Evolutionary conservation across 2,888 invertebrate species (phyloP).

Genomic region (Agrochola litura): DNA sequence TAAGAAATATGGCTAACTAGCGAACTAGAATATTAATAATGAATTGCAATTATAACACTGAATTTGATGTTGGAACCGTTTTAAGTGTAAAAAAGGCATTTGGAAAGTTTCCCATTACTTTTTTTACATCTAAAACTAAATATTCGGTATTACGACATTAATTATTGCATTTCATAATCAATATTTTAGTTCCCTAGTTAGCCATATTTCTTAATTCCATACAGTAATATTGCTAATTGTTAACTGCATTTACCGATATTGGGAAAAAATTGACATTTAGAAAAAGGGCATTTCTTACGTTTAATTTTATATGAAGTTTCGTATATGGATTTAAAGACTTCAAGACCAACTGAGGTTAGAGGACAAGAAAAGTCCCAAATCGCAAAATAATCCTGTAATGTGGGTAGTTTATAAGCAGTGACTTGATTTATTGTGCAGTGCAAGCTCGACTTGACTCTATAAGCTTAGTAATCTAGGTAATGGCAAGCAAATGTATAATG

Average conservation of each 20-base stretch:
- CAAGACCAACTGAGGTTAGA: neutral
- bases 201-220: no score
- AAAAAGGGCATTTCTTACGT: neutral
- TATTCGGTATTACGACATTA: no score
- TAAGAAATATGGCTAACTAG: no score
- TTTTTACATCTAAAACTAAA: no score
- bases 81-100: no score
- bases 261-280: neutral
- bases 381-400: neutral
- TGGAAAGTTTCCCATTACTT: no score
- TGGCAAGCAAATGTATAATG: conserved; percentile 12
- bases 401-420: neutral
- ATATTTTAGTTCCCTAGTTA: no score
- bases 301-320: neutral
- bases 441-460: neutral
- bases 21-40: no score
- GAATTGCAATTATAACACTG: no score
- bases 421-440: neutral
- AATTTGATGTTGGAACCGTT: no score
- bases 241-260: no score
- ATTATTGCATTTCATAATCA: no score
- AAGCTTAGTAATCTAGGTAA: conserved; percentile 42
- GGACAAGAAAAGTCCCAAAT: neutral
- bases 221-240: neutral
- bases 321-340: neutral